These are phyloP conservation scores for Lycocerus yunnanus DNA, from an alignment of 2,888 invertebrate genomes.

Conservation along the genomic window DNA sequence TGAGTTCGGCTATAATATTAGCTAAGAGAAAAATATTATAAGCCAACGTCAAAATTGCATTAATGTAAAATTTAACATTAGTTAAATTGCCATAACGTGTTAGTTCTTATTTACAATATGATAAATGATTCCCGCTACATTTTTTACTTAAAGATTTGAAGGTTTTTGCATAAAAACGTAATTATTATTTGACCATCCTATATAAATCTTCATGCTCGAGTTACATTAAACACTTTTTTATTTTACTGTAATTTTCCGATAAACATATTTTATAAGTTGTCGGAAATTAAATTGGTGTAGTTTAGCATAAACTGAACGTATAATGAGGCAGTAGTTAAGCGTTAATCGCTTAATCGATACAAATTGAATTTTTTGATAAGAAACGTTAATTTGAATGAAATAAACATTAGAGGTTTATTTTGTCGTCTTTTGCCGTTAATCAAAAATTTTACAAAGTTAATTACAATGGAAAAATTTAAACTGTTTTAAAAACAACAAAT, in stretches of 20 bases:
- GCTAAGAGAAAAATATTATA: too few relatives aligned
- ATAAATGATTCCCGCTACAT: background rate
- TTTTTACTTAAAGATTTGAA: background rate
- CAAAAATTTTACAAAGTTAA: background rate
- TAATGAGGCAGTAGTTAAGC: background rate
- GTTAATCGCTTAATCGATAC: background rate
- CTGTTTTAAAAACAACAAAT: background rate
- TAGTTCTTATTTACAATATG: too few relatives aligned
- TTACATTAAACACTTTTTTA: background rate
- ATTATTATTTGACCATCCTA: background rate
- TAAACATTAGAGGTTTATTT: background rate
- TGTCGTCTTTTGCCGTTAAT: background rate
- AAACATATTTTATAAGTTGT: background rate
- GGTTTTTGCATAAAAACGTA: background rate
- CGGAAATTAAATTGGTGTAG: background rate
- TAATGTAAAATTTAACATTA: too few relatives aligned
- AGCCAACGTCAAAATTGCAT: too few relatives aligned
- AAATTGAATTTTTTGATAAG: background rate
- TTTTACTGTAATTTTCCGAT: background rate
- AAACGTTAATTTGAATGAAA: background rate
- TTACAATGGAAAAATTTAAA: background rate
- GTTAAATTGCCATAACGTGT: too few relatives aligned
- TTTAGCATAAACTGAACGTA: background rate
- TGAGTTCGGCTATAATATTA: too few relatives aligned
- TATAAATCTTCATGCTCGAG: background rate